phyloP scores from a whole-genome alignment of 1,140 invertebrate species.

The Philotrypesis tridentata region DNA sequence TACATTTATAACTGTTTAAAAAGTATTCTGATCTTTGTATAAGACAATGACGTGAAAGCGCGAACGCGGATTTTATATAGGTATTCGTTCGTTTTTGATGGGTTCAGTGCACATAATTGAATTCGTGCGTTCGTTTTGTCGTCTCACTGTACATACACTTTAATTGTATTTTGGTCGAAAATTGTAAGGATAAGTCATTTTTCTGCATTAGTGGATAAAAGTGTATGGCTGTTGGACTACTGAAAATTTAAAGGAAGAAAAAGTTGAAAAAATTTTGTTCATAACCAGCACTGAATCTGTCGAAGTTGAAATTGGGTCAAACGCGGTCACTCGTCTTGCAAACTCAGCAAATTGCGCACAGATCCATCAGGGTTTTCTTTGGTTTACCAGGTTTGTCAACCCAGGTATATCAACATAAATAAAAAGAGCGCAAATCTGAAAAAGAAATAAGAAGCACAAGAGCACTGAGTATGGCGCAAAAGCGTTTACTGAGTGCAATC shows the following conservation, averaged over 20 bases:
- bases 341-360: too few species aligned
- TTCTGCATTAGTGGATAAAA: not conserved
- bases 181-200: not conserved
- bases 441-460: not conserved
- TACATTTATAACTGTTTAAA: too few species aligned
- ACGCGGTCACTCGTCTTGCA: not conserved
- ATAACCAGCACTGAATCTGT: not conserved
- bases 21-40: too few species aligned
- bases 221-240: not conserved
- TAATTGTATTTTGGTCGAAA: too few species aligned
- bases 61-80: too few species aligned
- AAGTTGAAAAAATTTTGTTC: not conserved
- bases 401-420: too few species aligned
- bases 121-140: not conserved
- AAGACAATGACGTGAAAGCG: too few species aligned
- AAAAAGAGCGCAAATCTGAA: too few species aligned
- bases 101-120: not conserved
- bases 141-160: too few species aligned
- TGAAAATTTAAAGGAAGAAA: not conserved
- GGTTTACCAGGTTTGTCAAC: too few species aligned
- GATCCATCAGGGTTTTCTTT: too few species aligned
- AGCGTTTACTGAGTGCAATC: constrained; percentile 27
- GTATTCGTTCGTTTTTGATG: not conserved
- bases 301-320: not conserved
- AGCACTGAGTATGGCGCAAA: not conserved